These are phyloP conservation scores for Sinosuthora webbiana DNA, from an alignment of 2,113 vertebrate species.

Conservation along the genomic window DNA sequence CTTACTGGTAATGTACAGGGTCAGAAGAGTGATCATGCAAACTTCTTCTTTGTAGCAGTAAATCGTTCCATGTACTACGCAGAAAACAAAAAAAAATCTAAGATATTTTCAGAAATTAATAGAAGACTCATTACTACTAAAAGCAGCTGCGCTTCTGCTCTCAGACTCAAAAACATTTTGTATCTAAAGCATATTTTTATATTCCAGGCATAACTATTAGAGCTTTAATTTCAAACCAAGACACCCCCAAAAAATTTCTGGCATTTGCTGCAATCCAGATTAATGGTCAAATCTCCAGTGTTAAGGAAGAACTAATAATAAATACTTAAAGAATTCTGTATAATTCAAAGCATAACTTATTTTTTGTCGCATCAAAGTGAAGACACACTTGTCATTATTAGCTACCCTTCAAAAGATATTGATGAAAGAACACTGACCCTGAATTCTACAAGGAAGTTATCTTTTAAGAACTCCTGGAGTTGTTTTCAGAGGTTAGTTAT, in stretches of 20 bases:
- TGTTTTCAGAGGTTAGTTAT: background rate
- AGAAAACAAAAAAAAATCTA: background rate
- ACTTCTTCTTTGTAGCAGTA: conserved; percentile 98
- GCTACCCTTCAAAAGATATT: background rate
- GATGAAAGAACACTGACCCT: background rate
- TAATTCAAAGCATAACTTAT: background rate
- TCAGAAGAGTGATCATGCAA: conserved; percentile 76
- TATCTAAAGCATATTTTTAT: background rate
- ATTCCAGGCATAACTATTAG: background rate
- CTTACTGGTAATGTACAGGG: background rate
- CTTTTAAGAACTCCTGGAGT: background rate
- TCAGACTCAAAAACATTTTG: background rate
- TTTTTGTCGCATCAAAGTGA: background rate
- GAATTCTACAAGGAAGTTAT: background rate
- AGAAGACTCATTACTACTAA: background rate
- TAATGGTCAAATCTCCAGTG: background rate
- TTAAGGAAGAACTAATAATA: background rate
- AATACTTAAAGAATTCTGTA: background rate
- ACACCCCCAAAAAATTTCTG: background rate
- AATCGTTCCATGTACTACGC: conserved; percentile 97
- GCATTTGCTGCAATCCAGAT: background rate
- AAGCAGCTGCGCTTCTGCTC: background rate
- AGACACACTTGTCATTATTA: background rate
- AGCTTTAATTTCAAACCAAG: background rate
- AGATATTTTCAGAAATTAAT: background rate